Evolutionary conservation across 2,888 invertebrate species (phyloP), one percentile per base, ranked within the genome.

Genomic region (Clivina fossor): DNA sequence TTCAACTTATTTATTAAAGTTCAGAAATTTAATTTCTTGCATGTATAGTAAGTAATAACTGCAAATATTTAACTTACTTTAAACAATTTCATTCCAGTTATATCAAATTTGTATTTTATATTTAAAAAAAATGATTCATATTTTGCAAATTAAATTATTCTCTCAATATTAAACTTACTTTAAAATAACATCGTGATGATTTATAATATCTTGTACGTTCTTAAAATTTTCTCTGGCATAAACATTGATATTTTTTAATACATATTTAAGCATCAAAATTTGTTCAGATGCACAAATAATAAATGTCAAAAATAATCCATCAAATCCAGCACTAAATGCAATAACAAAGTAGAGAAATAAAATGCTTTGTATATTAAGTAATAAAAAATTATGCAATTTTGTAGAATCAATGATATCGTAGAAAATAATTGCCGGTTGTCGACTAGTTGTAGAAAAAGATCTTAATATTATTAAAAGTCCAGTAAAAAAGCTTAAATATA

Each of bases 151-250:
- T n/a, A n/a, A n/a, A n/a, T n/a, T n/a, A n/a, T n/a, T n/a, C n/a
- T n/a, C n/a, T n/a, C n/a, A n/a, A n/a, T n/a, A n/a, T n/a, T 30
- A 2, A 20, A 40, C 40, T 40, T 19, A 40, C 40, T 16, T 19
- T 2, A 40, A 22, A n/a, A 40, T 40, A 40, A 40, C 19, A 9
- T 2, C 16, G 11, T 40, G 40, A 18, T 40, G 40, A 9, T 18
- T 19, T 9, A 40, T 19, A n/a, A n/a, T n/a, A n/a, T n/a, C n/a
- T n/a, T n/a, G n/a, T 40, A 40, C 20, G 19, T 40, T 11, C 22
- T 40, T 20, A 7, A 20, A 40, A 5, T 19, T 16, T 40, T 16
- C 19, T 7, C 16, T 1, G 5, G 40, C 22, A 19, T 40, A 19
- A 40, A 40, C 5, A 9, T 40, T 16, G 8, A 40, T 20, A 19